Evolutionary conservation across 2,113 vertebrate genomes (phyloP).

Genomic region (Athene noctua): DNA sequence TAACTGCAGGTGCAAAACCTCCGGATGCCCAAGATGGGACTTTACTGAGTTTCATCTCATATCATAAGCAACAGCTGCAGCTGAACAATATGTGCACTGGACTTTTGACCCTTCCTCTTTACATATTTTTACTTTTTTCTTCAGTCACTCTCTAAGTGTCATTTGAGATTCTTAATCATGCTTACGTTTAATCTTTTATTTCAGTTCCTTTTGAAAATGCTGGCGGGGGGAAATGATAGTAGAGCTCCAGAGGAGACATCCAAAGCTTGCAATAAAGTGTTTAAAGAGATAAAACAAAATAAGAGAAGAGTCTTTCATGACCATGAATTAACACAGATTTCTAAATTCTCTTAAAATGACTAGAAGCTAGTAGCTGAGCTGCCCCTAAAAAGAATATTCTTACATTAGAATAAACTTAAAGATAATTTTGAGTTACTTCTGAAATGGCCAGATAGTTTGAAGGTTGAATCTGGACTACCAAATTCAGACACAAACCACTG

Average conservation of each 20-base stretch:
- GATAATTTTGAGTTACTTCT: not conserved
- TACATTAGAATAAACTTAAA: not conserved
- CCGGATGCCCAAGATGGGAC: not conserved
- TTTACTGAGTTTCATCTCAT: not conserved
- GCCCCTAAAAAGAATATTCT: not conserved
- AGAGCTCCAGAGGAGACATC: not conserved
- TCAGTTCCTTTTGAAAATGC: slow-evolving; percentile 39
- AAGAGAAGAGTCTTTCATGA: not conserved
- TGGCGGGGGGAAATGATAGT: not conserved
- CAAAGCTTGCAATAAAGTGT: not conserved
- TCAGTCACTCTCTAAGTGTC: not conserved
- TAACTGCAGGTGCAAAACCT: not conserved
- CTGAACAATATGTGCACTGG: not conserved
- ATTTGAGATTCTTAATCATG: not conserved
- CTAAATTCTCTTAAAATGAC: not conserved
- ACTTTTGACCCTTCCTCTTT: not conserved
- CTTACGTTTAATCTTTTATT: not conserved
- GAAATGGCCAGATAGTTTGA: not conserved
- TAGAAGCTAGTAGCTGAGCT: not conserved
- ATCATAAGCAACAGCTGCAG: not conserved
- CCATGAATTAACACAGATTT: not conserved
- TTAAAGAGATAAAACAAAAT: not conserved
- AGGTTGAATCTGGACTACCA: not conserved
- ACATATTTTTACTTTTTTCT: not conserved
- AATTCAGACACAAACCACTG: not conserved